Evolutionary conservation across 2,888 invertebrate genomes (phyloP).

Genomic region (Phyto melanocephala): DNA sequence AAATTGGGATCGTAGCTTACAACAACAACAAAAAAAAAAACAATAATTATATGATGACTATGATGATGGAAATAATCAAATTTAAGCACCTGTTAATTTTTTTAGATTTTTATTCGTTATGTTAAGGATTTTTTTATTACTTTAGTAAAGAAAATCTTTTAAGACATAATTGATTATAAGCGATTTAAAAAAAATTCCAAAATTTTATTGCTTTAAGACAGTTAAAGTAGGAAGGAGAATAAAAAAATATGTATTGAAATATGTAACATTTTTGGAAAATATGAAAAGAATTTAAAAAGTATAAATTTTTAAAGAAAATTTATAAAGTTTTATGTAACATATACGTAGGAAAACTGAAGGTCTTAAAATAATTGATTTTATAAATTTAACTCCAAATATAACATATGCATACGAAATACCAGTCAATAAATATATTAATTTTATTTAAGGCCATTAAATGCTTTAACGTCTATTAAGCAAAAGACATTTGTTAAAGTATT

Average conservation of each 20-base stretch:
- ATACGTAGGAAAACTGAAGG: not conserved
- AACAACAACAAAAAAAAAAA: not conserved
- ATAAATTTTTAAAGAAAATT: not conserved
- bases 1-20: constrained; percentile 38
- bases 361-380: not conserved
- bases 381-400: not conserved
- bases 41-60: not conserved
- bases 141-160: no score
- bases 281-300: not conserved
- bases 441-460: not conserved
- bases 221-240: not conserved
- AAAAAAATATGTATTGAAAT: not conserved
- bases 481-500: not conserved
- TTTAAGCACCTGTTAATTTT: constrained; percentile 36
- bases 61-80: constrained; percentile 22
- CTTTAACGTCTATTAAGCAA: not conserved
- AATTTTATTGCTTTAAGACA: constrained; percentile 17
- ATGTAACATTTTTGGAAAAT: constrained; percentile 25
- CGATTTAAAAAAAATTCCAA: not conserved
- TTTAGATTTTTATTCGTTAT: not conserved
- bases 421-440: not conserved
- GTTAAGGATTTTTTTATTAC: no score
- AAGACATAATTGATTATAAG: constrained; percentile 36
- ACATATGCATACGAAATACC: constrained; percentile 4
- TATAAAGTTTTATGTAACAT: no score